A percentile compares a stretch with the other conserved stretches of the same genome.
phyloP scores from a whole-genome alignment of 2,888 invertebrate genomes.

The Leucophenga maculata region DNA sequence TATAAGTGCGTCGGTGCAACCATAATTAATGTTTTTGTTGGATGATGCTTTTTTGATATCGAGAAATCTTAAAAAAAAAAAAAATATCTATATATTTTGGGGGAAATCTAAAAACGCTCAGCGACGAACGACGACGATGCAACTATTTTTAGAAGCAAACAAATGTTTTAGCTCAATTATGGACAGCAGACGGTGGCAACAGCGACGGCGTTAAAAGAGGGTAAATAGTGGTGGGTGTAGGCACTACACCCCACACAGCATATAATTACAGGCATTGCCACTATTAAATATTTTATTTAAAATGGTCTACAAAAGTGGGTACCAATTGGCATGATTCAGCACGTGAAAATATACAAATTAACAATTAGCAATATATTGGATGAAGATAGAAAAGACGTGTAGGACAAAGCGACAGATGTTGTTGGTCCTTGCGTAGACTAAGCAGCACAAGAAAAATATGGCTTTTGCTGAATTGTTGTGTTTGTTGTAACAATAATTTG shows the following conservation, averaged over 20 bases:
- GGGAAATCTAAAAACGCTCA: conserved; percentile 59
- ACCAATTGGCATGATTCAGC: conserved; percentile 9
- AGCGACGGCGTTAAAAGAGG: conserved; percentile 6
- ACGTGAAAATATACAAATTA: conserved; percentile 39
- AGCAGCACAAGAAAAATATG: no score
- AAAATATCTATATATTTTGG: conserved; percentile 5
- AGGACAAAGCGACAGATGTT: no score
- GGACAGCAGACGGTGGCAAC: conserved; percentile 35
- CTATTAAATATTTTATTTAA: neutral
- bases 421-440: no score
- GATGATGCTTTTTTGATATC: conserved; percentile 11
- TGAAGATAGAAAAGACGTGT: no score
- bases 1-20: neutral
- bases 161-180: conserved; percentile 57
- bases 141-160: conserved; percentile 60
- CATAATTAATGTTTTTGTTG: neutral
- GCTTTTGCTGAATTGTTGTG: conserved; percentile 33
- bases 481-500: conserved; percentile 25
- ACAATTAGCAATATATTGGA: conserved; percentile 60
- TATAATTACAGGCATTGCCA: neutral
- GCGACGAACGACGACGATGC: conserved; percentile 39
- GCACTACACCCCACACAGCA: neutral
- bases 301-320: neutral
- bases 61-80: conserved; percentile 6
- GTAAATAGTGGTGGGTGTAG: neutral